These are phyloP conservation scores for Arctocebus calabarensis DNA, from an alignment of 2,797 vertebrate species.

Conservation along the genomic window DNA sequence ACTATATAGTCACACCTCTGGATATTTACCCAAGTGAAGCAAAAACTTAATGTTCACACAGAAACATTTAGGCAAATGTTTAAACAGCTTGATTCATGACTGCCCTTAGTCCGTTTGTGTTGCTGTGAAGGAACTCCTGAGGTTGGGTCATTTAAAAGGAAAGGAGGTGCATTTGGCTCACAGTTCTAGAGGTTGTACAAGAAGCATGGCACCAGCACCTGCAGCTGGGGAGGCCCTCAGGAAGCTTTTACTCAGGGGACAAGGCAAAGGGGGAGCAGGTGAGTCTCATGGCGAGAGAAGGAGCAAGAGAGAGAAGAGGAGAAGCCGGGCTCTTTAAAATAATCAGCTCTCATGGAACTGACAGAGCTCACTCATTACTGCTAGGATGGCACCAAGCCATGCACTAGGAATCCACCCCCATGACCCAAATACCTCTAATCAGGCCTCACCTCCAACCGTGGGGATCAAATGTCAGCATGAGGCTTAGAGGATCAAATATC, in stretches of 20 bases:
- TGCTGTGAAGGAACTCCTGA: background rate
- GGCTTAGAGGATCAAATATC: background rate
- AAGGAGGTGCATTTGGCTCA: background rate
- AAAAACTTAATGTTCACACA: constrained; percentile 20
- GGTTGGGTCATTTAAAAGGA: background rate
- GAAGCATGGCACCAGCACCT: background rate
- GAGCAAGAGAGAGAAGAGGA: background rate
- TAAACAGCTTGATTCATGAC: constrained; percentile 5
- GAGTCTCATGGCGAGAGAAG: background rate
- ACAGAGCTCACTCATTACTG: background rate
- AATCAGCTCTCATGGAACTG: background rate
- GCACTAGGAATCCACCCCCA: background rate
- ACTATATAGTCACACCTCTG: background rate
- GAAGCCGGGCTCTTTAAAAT: background rate
- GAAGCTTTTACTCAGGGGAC: background rate
- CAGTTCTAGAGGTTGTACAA: background rate
- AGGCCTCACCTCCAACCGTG: background rate
- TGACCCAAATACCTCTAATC: background rate
- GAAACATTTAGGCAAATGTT: constrained; percentile 4
- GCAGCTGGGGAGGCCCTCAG: background rate
- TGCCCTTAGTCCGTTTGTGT: background rate
- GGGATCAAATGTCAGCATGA: background rate
- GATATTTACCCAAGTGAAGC: background rate
- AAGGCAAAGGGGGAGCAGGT: background rate
- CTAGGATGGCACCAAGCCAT: background rate